These are phyloP conservation scores for Allobates femoralis DNA, from an alignment of 2,797 vertebrate species.

Conservation along the genomic window DNA sequence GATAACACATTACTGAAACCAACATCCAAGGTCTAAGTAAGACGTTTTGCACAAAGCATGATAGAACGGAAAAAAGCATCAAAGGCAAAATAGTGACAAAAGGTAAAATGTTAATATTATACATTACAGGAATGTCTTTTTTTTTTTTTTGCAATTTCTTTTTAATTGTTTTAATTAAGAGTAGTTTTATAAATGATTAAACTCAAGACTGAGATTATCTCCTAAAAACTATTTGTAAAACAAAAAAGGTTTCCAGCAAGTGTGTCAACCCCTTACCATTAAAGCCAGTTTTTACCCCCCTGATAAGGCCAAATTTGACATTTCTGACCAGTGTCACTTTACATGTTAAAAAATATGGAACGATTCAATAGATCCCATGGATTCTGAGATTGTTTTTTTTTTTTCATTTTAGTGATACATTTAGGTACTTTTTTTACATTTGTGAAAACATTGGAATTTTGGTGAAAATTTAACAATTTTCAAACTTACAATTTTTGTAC, in stretches of 20 bases:
- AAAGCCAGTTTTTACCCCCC: no score
- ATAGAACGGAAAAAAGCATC: constrained; percentile 1
- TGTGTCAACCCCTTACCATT: no score
- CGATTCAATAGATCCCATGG: no score
- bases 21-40: constrained; percentile 35
- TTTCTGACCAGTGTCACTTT: no score
- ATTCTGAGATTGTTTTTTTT: no score
- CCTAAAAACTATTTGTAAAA: constrained; percentile 8
- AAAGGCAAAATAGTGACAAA: background rate
- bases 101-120: background rate
- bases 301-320: no score
- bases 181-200: background rate
- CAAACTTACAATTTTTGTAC: no score
- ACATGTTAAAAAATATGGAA: no score
- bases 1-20: constrained; percentile 14
- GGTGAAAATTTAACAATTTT: no score
- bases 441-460: no score
- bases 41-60: background rate
- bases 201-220: constrained; percentile 1
- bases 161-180: background rate
- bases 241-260: background rate
- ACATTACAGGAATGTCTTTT: background rate
- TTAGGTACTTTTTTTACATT: no score
- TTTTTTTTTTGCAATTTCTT: background rate
- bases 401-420: no score